Base-by-base conservation (phyloP, 2,797 vertebrate genomes). In the Bovichtus diacanthus region DNA sequence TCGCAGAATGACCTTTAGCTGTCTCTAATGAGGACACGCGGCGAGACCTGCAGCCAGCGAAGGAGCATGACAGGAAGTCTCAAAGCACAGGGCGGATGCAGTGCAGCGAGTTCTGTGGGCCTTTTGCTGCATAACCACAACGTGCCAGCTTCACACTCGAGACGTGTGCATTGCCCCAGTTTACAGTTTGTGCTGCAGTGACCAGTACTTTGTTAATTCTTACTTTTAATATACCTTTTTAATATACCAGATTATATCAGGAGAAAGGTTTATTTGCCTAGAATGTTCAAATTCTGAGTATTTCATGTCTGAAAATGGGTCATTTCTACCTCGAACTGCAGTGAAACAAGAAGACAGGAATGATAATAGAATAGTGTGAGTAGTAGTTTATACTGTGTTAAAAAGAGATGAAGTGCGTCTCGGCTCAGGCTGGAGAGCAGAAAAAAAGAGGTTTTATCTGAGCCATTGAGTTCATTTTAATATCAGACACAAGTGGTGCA, bases 11-110 rank as follows among this genome's bases (percentile, higher is more conserved):
- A 89, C 87, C 82, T 80, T 74, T 70, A 74, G 59, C 51, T 78
- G 50, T 46, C 10, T 82, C 51, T 87, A 90, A 86, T 79, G 79
- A 89, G 87, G 75, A 74, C 83, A 88, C 39, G 23, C 70, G 51
- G 34, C 77, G 58, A 78, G 70, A 69, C 72, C 55, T 74, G 15
- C 66, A 77, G 70, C 50, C 50, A 64, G 59, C 63, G 44, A 75
- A 64, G 11, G 63, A 86, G 71, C 70, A 62, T 71, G 76, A 81
- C 72, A 74, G 74, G 60, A 80, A 50, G 63, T 83, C 74, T 78
- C 81, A 76, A 53, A 65, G 77, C 78, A 55, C 31, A 59, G 72
- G 74, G 72, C 77, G 70, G 64, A 67, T 64, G 25, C 68, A 61
- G 29, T 64, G 25, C 68, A 61, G 29, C 29, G 18, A 64, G 58